These are phyloP conservation scores for Eulemur albifrons DNA, from an alignment of 2,797 vertebrate species.

Conservation along the genomic window DNA sequence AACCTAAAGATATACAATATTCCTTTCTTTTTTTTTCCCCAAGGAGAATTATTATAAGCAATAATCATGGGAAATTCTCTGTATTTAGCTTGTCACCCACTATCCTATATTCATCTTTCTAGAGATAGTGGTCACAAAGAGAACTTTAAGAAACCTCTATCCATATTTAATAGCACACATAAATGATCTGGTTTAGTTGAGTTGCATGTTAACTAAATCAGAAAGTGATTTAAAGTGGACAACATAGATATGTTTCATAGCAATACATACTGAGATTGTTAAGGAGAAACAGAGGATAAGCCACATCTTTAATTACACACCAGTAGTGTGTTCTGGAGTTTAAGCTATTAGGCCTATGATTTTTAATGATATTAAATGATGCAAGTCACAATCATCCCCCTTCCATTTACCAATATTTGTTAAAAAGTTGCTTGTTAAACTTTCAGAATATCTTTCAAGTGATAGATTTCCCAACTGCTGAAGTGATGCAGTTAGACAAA, in stretches of 20 bases:
- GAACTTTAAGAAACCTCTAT: neutral
- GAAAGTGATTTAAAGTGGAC: neutral
- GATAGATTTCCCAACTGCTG: conserved; percentile 60
- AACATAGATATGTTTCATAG: neutral
- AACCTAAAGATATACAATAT: neutral
- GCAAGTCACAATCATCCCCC: neutral
- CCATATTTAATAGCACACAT: neutral
- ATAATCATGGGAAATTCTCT: neutral
- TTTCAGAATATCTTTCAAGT: conserved; percentile 65
- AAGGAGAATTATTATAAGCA: neutral
- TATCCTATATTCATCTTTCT: neutral
- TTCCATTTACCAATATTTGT: conserved; percentile 26
- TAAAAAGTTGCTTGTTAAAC: conserved; percentile 47
- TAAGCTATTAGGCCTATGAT: neutral
- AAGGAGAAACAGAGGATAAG: neutral
- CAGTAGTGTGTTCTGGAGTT: conserved; percentile 1
- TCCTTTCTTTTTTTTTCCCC: neutral
- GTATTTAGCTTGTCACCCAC: neutral
- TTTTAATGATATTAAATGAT: conserved; percentile 49
- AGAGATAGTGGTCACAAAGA: neutral
- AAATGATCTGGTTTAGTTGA: neutral
- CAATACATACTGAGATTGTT: neutral
- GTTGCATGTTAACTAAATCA: neutral
- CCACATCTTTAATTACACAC: neutral
- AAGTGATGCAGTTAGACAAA: conserved; percentile 19